phyloP scores from a whole-genome alignment of 2,888 invertebrate species.

The Onchidella celtica region DNA sequence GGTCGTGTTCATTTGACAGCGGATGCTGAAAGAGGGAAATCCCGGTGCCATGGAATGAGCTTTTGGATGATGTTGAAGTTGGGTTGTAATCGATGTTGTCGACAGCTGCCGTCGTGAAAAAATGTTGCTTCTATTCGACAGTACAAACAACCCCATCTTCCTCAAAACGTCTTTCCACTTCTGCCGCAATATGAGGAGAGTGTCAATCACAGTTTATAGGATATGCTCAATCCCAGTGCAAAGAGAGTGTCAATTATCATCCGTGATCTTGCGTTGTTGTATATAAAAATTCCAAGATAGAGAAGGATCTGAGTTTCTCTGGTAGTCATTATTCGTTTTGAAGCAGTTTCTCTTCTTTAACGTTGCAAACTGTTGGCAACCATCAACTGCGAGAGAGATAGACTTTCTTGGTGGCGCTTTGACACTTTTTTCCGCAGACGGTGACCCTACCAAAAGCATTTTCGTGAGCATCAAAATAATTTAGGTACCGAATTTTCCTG shows the following conservation, averaged over 20 bases:
- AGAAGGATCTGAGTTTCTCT: not conserved
- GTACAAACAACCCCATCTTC: slow-evolving; percentile 47
- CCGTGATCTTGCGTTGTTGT: not conserved
- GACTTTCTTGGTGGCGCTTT: not conserved
- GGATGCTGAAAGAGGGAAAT: slow-evolving; percentile 49
- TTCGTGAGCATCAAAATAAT: not conserved
- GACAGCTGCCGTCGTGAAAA: slow-evolving; percentile 48
- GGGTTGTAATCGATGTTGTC: slow-evolving; percentile 54
- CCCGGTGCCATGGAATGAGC: slow-evolving; percentile 52
- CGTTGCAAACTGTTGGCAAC: not conserved
- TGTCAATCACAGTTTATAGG: not conserved
- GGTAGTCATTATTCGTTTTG: not conserved
- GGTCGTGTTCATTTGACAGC: not conserved
- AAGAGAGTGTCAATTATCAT: slow-evolving; percentile 20
- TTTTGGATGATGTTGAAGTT: slow-evolving; percentile 40
- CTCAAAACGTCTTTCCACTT: slow-evolving; percentile 13
- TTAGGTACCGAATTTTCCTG: not conserved
- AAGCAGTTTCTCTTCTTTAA: not conserved
- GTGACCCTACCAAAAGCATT: not conserved
- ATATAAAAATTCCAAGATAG: not conserved
- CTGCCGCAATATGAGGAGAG: not conserved
- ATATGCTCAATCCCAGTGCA: slow-evolving; percentile 7
- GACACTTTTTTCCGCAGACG: not conserved
- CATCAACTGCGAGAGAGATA: not conserved
- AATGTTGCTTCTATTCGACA: slow-evolving; percentile 2